Conservation (phyloP, 2,797 vertebrate genomes). For the Notamacropus eugenii region DNA sequence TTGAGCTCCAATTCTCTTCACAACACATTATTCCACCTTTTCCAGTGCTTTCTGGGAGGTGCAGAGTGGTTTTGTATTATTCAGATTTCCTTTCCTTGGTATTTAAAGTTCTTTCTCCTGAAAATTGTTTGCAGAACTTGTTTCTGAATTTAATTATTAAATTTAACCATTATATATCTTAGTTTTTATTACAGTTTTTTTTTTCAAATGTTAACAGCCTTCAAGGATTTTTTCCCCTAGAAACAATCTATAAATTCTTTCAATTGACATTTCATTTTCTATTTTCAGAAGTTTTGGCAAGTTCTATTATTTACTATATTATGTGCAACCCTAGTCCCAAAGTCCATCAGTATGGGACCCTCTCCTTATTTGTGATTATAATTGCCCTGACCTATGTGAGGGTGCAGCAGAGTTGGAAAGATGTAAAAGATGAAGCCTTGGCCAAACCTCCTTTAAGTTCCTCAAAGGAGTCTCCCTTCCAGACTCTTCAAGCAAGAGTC, state of each 20-base stretch:
- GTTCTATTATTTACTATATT: background rate
- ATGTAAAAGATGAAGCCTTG: background rate
- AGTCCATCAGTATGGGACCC: background rate
- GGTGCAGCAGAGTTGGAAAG: background rate
- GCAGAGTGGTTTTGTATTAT: no score
- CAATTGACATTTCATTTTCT: background rate
- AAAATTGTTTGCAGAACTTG: background rate
- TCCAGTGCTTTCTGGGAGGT: no score
- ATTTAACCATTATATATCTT: background rate
- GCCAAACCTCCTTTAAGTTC: background rate
- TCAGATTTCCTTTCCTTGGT: no score
- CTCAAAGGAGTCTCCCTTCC: background rate
- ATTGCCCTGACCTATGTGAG: background rate
- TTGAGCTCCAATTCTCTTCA: no score
- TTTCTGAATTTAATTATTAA: background rate
- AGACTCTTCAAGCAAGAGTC: background rate
- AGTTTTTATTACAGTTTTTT: background rate
- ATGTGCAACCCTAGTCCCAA: background rate
- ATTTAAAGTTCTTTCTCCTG: no score
- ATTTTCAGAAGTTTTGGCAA: background rate
- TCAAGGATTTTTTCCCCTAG: background rate
- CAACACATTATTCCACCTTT: no score
- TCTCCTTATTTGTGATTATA: background rate
- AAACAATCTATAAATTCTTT: background rate
- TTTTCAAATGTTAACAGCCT: no score